Conservation (phyloP, 2,113 vertebrate genomes). For the Cynocephalus volans region DNA sequence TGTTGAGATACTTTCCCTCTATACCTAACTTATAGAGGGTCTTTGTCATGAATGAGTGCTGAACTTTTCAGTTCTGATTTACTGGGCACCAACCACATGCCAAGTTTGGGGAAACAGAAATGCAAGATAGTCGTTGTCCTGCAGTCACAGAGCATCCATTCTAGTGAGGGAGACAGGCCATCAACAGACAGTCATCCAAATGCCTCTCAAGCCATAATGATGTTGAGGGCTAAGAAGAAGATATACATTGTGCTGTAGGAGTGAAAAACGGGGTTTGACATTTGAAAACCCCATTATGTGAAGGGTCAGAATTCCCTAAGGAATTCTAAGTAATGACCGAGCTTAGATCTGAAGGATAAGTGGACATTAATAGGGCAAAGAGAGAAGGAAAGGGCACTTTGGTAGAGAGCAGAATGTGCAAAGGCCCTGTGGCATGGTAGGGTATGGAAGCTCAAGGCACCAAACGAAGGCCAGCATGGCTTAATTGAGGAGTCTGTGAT, state of each 20-base stretch:
- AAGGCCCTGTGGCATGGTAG: background rate
- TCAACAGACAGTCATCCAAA: background rate
- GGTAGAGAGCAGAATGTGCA: background rate
- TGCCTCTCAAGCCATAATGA: background rate
- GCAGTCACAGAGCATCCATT: background rate
- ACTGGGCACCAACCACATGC: background rate
- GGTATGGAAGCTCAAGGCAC: background rate
- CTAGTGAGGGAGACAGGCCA: background rate
- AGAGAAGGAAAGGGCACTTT: background rate
- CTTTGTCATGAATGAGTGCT: too few relatives aligned
- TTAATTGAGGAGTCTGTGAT: background rate
- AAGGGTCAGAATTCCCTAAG: background rate
- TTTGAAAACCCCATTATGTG: background rate
- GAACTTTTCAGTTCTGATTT: background rate
- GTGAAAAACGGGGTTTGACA: background rate
- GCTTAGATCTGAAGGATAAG: conserved; percentile 19
- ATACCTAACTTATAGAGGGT: too few relatives aligned
- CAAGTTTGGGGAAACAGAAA: background rate
- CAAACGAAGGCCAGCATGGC: background rate
- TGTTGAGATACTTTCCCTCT: too few relatives aligned
- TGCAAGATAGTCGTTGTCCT: background rate
- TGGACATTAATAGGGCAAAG: background rate
- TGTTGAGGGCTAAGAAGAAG: background rate
- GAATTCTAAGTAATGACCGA: background rate
- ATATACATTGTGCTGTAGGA: accelerated